Evolutionary conservation across 1,140 invertebrate genomes (phyloP).

Genomic region (Bombus affinis): DNA sequence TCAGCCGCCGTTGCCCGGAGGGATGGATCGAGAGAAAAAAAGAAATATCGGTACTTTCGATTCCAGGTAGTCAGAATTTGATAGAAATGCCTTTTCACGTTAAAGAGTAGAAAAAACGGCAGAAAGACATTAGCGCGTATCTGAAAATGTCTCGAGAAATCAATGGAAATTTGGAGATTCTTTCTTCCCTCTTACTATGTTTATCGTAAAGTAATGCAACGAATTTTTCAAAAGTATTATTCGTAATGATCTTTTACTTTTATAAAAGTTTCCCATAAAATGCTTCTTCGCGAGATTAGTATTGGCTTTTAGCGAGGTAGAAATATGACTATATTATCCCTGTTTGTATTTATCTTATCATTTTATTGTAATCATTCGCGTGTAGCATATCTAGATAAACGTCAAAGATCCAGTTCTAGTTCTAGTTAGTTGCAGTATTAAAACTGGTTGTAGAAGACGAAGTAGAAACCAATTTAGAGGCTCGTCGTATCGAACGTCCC

Average conservation of each 20-base stretch:
- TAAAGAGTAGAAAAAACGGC: not conserved
- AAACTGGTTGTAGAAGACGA: not conserved
- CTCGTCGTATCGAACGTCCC: not conserved
- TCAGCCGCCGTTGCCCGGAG: constrained; percentile 51
- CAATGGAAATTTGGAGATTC: not conserved
- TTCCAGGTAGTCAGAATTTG: constrained; percentile 69
- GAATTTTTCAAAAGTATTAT: no score
- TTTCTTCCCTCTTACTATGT: not conserved
- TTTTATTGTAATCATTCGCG: no score
- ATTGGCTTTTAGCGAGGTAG: no score
- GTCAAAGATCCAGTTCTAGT: no score
- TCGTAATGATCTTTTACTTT: no score
- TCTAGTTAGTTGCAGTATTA: not conserved
- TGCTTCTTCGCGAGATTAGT: no score
- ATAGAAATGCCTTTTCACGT: constrained; percentile 50
- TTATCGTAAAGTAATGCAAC: no score
- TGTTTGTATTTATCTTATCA: no score
- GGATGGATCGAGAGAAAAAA: constrained; percentile 63
- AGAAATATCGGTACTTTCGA: constrained; percentile 74
- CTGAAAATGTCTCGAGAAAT: constrained; percentile 10
- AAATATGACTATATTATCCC: no score
- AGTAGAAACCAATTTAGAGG: not conserved
- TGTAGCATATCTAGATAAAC: no score
- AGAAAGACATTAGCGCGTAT: constrained; percentile 1
- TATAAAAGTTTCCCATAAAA: no score